Evolutionary conservation across 2,113 vertebrate genomes (phyloP), one percentile per base, ranked within the genome.

Genomic region (Silurus asotus): DNA sequence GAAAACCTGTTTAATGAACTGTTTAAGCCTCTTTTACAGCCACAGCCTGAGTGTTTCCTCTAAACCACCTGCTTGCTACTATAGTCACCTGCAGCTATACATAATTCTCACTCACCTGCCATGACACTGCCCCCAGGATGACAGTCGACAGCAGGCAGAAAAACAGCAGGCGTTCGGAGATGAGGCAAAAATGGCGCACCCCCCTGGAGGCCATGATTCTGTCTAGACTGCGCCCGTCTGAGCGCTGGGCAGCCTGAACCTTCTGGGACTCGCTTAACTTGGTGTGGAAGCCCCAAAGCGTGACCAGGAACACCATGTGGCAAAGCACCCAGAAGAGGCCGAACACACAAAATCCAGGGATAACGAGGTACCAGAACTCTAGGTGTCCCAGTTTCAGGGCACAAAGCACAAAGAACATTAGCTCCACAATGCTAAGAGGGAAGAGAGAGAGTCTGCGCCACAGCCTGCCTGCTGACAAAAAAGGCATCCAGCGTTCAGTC

Each of bases 101-200:
- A 2, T 37, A 25, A 2, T 20, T 48, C 37, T 14, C 14, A 58
- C 93, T 93, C 95, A 99, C 98, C 97, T 99, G 97, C 98, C 97
- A 99, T 85, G 96, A 98, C 82, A 99, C 97, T 0, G 96, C 96
- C 37, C 95, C 97, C 83, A 99, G 93, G 92, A 97, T 95, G 48
- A 93, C 93, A 1, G 98, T 99, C 0, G 97, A 96, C 15, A 99
- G 89, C 84, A 99, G 94, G 89, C 95, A 96, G 88, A 99, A 99
- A 92, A 99, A 96, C 0, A 97, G 96, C 87, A 99, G 95, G 48
- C 96, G 97, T 25, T 99, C 96, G 0, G 98, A 99, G 93, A 99
- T 99, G 87, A 99, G 96, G 89, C 98, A 99, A 94, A 99, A 99
- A 94, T 99, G 98, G n/a, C 98, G 96, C 95, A 99, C 98, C 84